A percentile compares a stretch with the other conserved stretches of the same genome.
Evolutionary conservation across 2,797 vertebrate species (phyloP).

Genomic region (Anabacerthia variegaticeps): DNA sequence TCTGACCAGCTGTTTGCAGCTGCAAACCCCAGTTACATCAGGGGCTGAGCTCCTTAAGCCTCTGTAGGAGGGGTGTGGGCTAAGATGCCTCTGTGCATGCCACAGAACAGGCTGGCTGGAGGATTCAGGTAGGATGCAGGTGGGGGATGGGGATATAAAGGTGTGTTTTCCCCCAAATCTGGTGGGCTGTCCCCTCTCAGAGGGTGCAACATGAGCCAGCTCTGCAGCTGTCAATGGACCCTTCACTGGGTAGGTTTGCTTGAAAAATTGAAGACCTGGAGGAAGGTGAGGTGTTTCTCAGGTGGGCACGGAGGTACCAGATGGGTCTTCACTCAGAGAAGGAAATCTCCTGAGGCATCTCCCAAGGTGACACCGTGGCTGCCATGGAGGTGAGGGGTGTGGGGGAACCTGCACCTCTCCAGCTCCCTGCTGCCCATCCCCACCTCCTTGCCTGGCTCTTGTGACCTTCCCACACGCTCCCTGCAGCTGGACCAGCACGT

Average conservation of each 20-base stretch:
- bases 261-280: neutral
- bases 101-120: neutral
- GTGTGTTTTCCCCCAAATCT: neutral
- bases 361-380: neutral
- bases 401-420: neutral
- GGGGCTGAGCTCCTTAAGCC: neutral
- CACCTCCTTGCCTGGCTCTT: neutral
- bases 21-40: neutral
- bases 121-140: neutral
- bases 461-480: rapidly evolving
- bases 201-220: neutral
- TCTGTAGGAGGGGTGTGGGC: neutral
- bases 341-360: neutral
- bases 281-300: neutral
- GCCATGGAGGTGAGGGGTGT: rapidly evolving
- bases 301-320: neutral
- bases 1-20: neutral
- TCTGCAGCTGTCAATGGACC: neutral
- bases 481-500: neutral
- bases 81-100: neutral
- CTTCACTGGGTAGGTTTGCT: neutral
- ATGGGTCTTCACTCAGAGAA: neutral
- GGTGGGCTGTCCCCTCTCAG: neutral
- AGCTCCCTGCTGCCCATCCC: neutral
- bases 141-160: neutral